Evolutionary conservation across 2,113 vertebrate genomes (phyloP), one percentile per base, ranked within the genome.

Genomic region (Phrynocephalus versicolor): DNA sequence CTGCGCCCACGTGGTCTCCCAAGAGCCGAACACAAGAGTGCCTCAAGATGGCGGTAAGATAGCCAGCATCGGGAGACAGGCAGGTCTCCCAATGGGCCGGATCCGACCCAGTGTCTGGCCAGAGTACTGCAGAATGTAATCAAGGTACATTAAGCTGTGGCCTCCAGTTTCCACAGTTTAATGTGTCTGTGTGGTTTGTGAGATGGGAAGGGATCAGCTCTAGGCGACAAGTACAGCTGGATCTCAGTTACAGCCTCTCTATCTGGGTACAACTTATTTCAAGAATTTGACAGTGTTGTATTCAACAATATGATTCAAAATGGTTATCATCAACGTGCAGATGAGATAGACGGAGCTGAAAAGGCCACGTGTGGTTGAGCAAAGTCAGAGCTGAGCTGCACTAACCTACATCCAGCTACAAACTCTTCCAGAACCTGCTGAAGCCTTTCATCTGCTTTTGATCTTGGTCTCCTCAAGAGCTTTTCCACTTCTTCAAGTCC

Each of bases 391-490:
- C 33, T 70, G 70, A 64, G 64, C 79, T 71, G 9, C 7, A 84
- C 97, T 91, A 88, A 99, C 98, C 97, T 98, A 97, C 97, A 98
- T 75, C 97, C 97, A 82, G 96, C 97, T 87, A 98, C 94, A 90
- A 99, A 96, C 88, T 98, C 97, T 83, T 98, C 93, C 77, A 99
- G 91, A 16, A 97, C 95, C 75, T 97, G 96, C 65, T 94, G 92
- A 58, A 99, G 92, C 21, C 92, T 91, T 21, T 94, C 95, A 84
- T 97, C 97, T 25, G 95, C 95, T 0, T 96, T 96, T 58, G 95
- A 94, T 85, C 94, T 96, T 0, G 97, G 95, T 86, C 96, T 96
- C 93, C 96, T 97, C 83, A 97, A 69, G 6, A 97, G 96, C 85
- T 94, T 97, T 62, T 98, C 97, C 79, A 97, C 96, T 0, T 98